Percentiles rank a stretch among this genome's conserved stretches.
Conservation (phyloP, 2,797 vertebrate genomes). For the Scolopax rusticola region DNA sequence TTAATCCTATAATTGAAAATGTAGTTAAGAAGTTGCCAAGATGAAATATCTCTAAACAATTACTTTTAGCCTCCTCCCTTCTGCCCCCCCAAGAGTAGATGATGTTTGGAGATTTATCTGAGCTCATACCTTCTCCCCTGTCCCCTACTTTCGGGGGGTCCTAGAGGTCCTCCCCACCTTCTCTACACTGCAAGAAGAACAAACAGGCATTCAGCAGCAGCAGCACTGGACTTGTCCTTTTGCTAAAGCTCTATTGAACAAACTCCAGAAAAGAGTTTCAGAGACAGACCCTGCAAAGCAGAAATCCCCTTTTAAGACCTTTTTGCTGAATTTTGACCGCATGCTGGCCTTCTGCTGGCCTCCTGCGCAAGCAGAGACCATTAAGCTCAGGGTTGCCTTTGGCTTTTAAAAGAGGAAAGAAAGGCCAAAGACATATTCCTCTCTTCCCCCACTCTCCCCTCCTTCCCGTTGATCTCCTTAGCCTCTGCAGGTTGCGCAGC, state of each 20-base stretch:
- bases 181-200: not conserved
- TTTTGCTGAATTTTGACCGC: not conserved
- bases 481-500: not conserved
- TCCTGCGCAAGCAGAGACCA: not conserved
- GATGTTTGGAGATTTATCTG: not conserved
- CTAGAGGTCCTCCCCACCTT: not conserved
- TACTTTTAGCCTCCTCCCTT: not conserved
- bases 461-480: not conserved
- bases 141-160: not conserved
- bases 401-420: slow-evolving; percentile 8
- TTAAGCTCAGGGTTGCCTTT: not conserved
- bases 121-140: not conserved
- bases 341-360: not conserved
- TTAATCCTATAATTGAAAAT: not conserved
- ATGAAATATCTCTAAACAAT: not conserved
- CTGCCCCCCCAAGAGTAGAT: not conserved
- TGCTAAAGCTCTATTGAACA: fast-evolving
- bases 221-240: not conserved
- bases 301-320: not conserved
- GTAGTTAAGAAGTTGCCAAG: not conserved
- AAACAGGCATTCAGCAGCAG: not conserved
- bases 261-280: not conserved
- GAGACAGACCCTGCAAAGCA: not conserved
- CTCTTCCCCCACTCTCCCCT: not conserved
- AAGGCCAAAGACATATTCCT: slow-evolving; percentile 16